These are phyloP conservation scores for Pseudorasbora parva DNA, from an alignment of 2,113 vertebrate species.

Conservation along the genomic window DNA sequence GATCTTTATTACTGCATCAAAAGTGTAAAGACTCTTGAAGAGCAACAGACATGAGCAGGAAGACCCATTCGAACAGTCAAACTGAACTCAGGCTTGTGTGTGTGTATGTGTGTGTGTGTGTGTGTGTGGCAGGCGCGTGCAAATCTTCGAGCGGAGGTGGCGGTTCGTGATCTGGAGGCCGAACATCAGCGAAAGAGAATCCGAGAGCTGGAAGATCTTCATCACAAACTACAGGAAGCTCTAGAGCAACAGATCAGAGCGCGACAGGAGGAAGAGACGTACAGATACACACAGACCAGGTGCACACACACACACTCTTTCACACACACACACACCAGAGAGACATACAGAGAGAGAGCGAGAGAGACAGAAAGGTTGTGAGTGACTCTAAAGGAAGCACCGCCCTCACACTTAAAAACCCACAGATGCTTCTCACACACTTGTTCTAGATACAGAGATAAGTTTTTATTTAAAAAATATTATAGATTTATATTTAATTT, in stretches of 20 bases:
- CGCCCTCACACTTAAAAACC: background rate
- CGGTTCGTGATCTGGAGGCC: slow-evolving; percentile 88
- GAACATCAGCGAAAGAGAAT: slow-evolving; percentile 89
- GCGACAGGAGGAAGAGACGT: slow-evolving; percentile 84
- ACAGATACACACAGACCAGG: slow-evolving; percentile 85
- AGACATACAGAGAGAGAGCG: background rate
- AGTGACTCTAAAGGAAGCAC: background rate
- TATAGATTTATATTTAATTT: too few relatives aligned
- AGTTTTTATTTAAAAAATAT: background rate
- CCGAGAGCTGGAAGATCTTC: slow-evolving; percentile 91
- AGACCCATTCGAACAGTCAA: background rate
- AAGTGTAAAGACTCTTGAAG: too few relatives aligned
- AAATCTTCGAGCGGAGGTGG: slow-evolving; percentile 95
- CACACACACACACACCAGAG: background rate
- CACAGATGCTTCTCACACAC: background rate
- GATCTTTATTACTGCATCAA: too few relatives aligned
- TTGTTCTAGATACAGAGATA: too few relatives aligned
- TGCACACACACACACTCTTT: background rate
- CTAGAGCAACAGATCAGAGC: slow-evolving; percentile 93
- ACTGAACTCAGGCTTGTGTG: background rate
- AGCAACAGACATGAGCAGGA: background rate
- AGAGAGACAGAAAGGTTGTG: slow-evolving; percentile 35
- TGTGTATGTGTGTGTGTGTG: background rate
- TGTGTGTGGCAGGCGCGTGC: slow-evolving; percentile 81
- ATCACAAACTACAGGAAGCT: slow-evolving; percentile 88